Base-by-base conservation (phyloP, 2,888 invertebrate genomes). In the Cremastobaeus sp. region DNA sequence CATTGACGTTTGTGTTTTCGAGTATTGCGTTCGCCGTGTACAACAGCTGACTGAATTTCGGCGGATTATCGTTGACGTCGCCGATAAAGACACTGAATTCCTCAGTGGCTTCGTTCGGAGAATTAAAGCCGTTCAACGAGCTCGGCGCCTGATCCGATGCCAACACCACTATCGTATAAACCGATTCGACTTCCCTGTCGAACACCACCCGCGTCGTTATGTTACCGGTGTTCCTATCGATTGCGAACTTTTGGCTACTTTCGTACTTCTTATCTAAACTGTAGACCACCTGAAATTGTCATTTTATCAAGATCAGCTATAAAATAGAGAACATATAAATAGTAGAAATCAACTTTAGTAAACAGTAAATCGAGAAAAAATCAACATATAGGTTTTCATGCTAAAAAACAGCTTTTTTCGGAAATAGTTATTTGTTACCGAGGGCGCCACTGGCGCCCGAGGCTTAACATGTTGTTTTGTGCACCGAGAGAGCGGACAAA, bases 51-150 rank as follows among this genome's bases (percentile, higher is more conserved):
- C 93, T 93, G 85, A 99, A 99, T 80, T 92, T 92, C 0, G 99
- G 99, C 14, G 93, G 91, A 87, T 99, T 98, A 88, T 99, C 99
- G 87, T 99, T 99, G 85, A 95, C 95, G 88, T 99, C 99, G 15
- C 95, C 96, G 37, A 99, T 97, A 83, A 93, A 94, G 81, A 98
- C 96, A 78, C 94, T 91, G 84, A 97, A 96, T 54, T 93, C 93
- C 88, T 96, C 95, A 79, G 93, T 92, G 1, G 91, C 92, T 43
- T 90, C 91, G 87, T 96, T 96, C 54, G 92, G 95, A 81, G 93
- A 89, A 0, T 91, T 91, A 25, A 89, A 91, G 39, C 89, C 88
- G 50, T 89, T 90, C 32, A 94, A 87, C 21, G 94, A 94, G 8
- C 97, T 97, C 1, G 95, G 94, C 0, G 95, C 94, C 84, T 95